Evolutionary conservation across 2,113 vertebrate species (phyloP), one percentile per base, ranked within the genome.

Genomic region (Ascaphus truei): DNA sequence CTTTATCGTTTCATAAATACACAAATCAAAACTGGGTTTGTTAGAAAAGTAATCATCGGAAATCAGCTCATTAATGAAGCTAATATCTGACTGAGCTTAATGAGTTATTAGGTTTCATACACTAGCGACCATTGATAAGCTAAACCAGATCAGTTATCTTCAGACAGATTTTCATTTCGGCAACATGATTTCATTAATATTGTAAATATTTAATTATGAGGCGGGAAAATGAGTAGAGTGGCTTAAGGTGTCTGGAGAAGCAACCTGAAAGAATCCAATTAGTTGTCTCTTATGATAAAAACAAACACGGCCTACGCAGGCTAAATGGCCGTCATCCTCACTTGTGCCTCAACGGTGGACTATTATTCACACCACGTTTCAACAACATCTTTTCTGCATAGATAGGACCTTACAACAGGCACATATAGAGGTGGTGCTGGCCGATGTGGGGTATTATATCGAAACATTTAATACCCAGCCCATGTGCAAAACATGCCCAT

Each of bases 101-200:
- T 69, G 66, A 69, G 23, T 69, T 69, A 69, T 69, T 69, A 69
- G 66, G 55, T 69, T 69, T 69, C 66, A 50, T 51, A 69, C 66
- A 22, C 41, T 60, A 56, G 56, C 66, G 45, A 37, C 66, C 66
- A 69, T 69, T 69, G 66, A 69, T 69, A 69, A 69, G 66, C 66
- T 69, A 69, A 69, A 69, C 66, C 60, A 69, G 55, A 69, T 69
- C 66, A 69, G 66, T 69, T 69, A 69, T 69, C 66, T 69, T 26
- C 31, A 69, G 66, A 69, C 66, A 69, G 66, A 69, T 69, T 69
- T 60, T 69, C 66, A 69, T 69, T 69, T 60, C 43, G 10, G 66
- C 53, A 69, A 69, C 66, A 69, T 69, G 66, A 69, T 69, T 69
- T 69, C 66, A 69, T 69, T 69, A 69, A 69, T 69, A 69, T 69